phyloP scores from a whole-genome alignment of 2,113 vertebrate species.

The Pollimyrus isidori region DNA sequence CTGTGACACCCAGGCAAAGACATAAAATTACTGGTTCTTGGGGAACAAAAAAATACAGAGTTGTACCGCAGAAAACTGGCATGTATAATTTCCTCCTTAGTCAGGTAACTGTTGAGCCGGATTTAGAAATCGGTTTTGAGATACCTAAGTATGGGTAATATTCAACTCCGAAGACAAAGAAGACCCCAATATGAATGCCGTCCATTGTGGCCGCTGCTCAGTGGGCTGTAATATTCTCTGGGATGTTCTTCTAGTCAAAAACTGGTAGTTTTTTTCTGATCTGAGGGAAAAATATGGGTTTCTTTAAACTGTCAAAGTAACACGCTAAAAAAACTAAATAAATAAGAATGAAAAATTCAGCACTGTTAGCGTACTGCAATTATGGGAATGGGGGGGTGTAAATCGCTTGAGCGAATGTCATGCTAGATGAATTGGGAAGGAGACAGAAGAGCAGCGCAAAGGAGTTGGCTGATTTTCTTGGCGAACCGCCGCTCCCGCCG shows the following conservation, averaged over 20 bases:
- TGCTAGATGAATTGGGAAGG: neutral
- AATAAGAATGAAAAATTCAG: neutral
- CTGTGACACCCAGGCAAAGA: neutral
- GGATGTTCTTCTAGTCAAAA: neutral
- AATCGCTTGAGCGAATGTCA: neutral
- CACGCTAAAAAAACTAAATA: neutral
- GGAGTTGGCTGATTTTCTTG: neutral
- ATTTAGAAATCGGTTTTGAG: conserved; percentile 8
- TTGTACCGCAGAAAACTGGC: neutral
- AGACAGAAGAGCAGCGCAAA: neutral
- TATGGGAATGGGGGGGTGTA: neutral
- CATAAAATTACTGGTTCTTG: neutral
- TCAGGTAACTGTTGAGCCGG: neutral
- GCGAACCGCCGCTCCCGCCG: neutral
- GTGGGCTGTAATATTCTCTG: conserved; percentile 4
- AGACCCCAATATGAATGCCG: neutral
- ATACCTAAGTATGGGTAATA: neutral
- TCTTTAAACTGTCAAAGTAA: neutral
- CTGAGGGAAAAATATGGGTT: neutral
- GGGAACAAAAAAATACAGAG: neutral
- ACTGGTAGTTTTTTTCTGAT: neutral
- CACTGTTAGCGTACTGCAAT: neutral
- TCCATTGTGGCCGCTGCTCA: conserved; percentile 12
- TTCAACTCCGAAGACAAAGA: neutral
- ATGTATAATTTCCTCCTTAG: neutral